A percentile compares a stretch with the other conserved stretches of the same genome.
Conservation (phyloP, 2,888 invertebrate species). For the Exocentrus adspersus region DNA sequence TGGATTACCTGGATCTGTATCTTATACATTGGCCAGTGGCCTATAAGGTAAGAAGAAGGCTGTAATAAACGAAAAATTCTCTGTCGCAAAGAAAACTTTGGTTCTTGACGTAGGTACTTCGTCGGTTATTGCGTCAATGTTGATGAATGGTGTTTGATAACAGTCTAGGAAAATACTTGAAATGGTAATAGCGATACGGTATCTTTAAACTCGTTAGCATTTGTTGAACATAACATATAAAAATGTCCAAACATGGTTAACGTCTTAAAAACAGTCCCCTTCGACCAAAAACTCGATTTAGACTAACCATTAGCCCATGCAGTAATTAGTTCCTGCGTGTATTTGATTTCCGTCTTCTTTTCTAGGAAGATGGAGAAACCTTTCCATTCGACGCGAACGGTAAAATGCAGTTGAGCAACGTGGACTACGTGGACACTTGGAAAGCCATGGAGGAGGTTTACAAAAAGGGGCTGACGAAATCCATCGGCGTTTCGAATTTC, state of each 20-base stretch:
- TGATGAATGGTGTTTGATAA: conserved; percentile 7
- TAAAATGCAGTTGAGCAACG: conserved; percentile 65
- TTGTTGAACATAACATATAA: neutral
- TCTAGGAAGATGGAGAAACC: conserved; percentile 57
- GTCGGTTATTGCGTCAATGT: neutral
- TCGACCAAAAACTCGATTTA: too few relatives aligned
- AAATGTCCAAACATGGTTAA: neutral
- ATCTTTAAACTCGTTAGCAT: neutral
- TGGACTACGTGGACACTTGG: conserved; percentile 82
- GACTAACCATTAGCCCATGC: too few relatives aligned
- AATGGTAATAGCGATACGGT: conserved; percentile 1
- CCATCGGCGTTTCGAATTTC: conserved; percentile 90
- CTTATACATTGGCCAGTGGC: conserved; percentile 93
- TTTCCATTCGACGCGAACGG: conserved; percentile 51
- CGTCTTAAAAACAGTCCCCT: too few relatives aligned
- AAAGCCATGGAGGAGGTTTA: conserved; percentile 81
- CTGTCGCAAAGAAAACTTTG: neutral
- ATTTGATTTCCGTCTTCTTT: neutral
- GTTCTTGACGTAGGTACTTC: neutral
- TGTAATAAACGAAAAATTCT: neutral
- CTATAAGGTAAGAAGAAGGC: conserved; percentile 70
- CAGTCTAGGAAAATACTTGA: neutral
- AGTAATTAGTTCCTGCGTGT: too few relatives aligned
- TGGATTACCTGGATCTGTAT: conserved; percentile 87
- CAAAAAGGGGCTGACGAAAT: conserved; percentile 74